These are phyloP conservation scores for Tillus elongatus DNA, from an alignment of 2,888 invertebrate genomes.

Conservation along the genomic window DNA sequence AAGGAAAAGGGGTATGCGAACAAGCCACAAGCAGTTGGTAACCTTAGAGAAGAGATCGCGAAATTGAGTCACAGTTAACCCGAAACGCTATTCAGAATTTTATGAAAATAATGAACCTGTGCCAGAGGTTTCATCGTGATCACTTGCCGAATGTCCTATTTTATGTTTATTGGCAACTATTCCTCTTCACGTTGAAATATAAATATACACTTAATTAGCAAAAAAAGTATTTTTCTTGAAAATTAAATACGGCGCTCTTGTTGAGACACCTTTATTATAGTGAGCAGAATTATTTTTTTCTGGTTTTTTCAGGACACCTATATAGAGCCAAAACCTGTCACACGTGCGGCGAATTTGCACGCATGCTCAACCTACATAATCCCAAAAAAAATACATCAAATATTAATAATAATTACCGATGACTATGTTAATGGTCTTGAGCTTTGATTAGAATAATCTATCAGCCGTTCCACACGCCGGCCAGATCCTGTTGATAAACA, in stretches of 20 bases:
- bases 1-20: background rate
- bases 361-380: too few species aligned
- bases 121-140: constrained; percentile 2
- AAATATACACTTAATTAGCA: background rate
- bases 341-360: too few species aligned
- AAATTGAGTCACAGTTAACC: background rate
- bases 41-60: background rate
- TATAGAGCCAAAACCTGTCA: too few species aligned
- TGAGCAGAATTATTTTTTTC: too few species aligned
- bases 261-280: constrained; percentile 1
- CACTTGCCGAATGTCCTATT: constrained; percentile 2
- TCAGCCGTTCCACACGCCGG: too few species aligned
- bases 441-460: too few species aligned
- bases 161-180: background rate
- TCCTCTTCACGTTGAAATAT: constrained; percentile 2
- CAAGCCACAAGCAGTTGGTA: constrained; percentile 1
- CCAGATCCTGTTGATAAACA: too few species aligned
- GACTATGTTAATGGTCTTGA: too few species aligned
- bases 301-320: too few species aligned
- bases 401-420: too few species aligned
- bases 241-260: constrained; percentile 1
- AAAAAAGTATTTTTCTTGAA: background rate
- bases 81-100: background rate
- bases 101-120: background rate
- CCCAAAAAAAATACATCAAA: too few species aligned